These are phyloP conservation scores for Protobothrops mucrosquamatus DNA, from an alignment of 2,113 vertebrate species.

Conservation along the genomic window DNA sequence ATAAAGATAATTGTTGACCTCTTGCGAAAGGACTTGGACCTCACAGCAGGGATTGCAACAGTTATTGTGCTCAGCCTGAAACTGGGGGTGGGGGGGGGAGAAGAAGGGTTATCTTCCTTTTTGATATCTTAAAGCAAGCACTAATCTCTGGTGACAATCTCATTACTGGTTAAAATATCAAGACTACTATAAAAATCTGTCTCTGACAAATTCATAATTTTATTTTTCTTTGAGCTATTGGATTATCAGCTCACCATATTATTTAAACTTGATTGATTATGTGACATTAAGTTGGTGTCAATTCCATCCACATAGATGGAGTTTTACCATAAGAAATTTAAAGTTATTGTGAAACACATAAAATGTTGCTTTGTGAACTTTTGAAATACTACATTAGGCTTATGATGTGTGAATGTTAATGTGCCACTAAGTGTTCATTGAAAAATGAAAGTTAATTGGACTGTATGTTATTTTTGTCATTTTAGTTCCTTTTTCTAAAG, in stretches of 20 bases:
- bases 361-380: constrained; percentile 19
- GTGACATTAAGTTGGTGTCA: background rate
- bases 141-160: background rate
- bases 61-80: background rate
- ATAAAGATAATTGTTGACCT: background rate
- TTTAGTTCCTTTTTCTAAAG: constrained; percentile 25
- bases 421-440: background rate
- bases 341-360: background rate
- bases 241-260: constrained; percentile 8
- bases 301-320: background rate
- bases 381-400: background rate
- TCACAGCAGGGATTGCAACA: background rate
- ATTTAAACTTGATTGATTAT: constrained; percentile 3
- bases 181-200: constrained; percentile 5
- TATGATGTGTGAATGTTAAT: constrained; percentile 15
- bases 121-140: background rate
- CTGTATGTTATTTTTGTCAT: constrained; percentile 27
- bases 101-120: no score
- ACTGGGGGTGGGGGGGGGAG: background rate
- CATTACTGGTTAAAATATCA: background rate
- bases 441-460: constrained; percentile 43
- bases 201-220: background rate
- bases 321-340: background rate
- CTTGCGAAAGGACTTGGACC: background rate
- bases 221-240: background rate